Base-by-base conservation (phyloP, 2,888 invertebrate species). In the Drosophila gaucha region DNA sequence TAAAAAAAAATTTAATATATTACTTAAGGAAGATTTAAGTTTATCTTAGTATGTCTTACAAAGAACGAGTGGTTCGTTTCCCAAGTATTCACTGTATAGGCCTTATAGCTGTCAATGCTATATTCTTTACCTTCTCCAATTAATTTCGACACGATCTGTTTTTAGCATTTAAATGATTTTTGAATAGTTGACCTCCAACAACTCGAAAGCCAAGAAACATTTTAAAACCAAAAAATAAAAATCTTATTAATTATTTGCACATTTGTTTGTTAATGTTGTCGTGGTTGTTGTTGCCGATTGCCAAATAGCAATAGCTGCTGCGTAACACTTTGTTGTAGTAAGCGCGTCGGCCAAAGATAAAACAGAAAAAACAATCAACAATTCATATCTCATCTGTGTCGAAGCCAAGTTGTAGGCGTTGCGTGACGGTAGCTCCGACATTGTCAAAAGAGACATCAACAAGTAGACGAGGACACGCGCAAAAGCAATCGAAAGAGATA, bases 221-320 rank as follows among this genome's bases (percentile, higher is more conserved):
- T 71, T 69, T 14, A 33, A 46, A 31, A 33, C 31, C 12, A 16
- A 8, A 30, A 43, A 35, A 50, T 22, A 38, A 71, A 64, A 47
- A 60, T 22, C 49, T 55, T 67, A 65, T 74, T 77, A 72, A 77
- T 72, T 77, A 83, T 82, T 80, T 76, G 66, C 74, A 79, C 83
- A 76, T 79, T 72, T 64, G 44, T 26, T 44, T 76, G 59, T 55
- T 58, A 30, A 47, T 52, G 56, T 36, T 16, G n/a, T 14, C 30
- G 22, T 16, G 39, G 28, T 36, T 16, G n/a, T 14, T 39, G 22
- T 16, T 51, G 28, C 30, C 12, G 47, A 66, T 64, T 79, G 63
- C 71, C 62, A 79, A 80, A 74, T 41, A 54, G 46, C 26, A 67
- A 67, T 52, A 43, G 57, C 63, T 50, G 43, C 80, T 56, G 78